Percentiles rank a stretch among this genome's conserved stretches.
These are phyloP conservation scores for Acleris literana DNA, from an alignment of 2,888 invertebrate genomes.

Conservation along the genomic window DNA sequence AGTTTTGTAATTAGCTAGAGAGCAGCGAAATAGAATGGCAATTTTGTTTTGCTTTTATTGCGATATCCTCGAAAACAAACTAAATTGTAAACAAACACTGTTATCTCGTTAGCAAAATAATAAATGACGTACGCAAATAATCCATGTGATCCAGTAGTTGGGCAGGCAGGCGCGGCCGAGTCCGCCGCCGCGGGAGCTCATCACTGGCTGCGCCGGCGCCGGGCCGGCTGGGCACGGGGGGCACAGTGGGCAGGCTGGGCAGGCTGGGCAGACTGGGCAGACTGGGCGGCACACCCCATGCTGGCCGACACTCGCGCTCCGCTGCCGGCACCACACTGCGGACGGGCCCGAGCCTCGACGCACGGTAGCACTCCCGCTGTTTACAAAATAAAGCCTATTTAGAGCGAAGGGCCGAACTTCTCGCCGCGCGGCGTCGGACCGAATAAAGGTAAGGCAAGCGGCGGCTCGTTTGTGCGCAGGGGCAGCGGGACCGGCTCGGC, in stretches of 20 bases:
- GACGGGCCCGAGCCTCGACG: conserved; percentile 48
- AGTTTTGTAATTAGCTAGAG: too few species aligned
- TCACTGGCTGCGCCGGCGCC: conserved; percentile 47
- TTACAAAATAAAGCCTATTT: conserved; percentile 82
- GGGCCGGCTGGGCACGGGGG: conserved; percentile 47
- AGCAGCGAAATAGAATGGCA: not conserved
- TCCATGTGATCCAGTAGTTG: conserved; percentile 66
- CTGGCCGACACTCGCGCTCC: conserved; percentile 64
- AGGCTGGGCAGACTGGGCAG: conserved; percentile 44
- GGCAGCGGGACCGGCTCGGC: conserved; percentile 79
- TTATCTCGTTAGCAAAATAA: conserved; percentile 45
- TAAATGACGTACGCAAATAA: conserved; percentile 73
- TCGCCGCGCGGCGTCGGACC: conserved; percentile 77
- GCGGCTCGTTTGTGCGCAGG: conserved; percentile 81
- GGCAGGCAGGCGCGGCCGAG: conserved; percentile 41
- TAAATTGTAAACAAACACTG: conserved; percentile 24
- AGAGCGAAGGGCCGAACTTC: conserved; percentile 77
- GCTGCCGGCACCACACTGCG: conserved; percentile 48
- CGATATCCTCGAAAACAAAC: not conserved
- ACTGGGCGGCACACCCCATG: conserved; percentile 67
- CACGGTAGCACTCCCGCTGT: conserved; percentile 79
- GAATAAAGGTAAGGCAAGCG: conserved; percentile 77
- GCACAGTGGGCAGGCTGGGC: conserved; percentile 41
- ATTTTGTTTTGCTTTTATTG: not conserved
- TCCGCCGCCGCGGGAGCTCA: conserved; percentile 48